phyloP scores from a whole-genome alignment of 2,113 vertebrate genomes.

The Rhinolophus ferrumequinum region DNA sequence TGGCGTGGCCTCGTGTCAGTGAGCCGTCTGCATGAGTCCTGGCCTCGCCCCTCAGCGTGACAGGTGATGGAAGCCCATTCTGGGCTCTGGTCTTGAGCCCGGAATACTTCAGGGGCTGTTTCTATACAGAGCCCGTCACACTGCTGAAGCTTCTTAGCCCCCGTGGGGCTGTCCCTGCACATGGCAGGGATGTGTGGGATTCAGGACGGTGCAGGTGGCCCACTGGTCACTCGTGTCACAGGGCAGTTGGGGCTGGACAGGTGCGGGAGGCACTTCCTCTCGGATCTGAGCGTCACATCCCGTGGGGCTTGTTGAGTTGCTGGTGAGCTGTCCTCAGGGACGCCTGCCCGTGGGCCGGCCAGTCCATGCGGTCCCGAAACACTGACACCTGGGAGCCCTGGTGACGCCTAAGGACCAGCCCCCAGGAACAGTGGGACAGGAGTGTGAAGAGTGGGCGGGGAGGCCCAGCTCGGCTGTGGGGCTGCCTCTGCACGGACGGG shows the following conservation, averaged over 20 bases:
- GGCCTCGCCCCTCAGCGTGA: background rate
- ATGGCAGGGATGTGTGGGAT: background rate
- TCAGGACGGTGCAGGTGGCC: rapidly evolving
- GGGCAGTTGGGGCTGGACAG: background rate
- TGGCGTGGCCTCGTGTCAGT: background rate
- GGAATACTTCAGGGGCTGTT: background rate
- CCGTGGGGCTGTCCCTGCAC: rapidly evolving
- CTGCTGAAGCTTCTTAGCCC: background rate
- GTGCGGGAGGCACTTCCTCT: too few relatives aligned
- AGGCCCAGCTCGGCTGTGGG: too few relatives aligned
- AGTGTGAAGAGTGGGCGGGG: too few relatives aligned
- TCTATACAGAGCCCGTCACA: rapidly evolving
- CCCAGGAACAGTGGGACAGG: too few relatives aligned
- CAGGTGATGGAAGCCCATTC: rapidly evolving
- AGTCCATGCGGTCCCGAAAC: too few relatives aligned
- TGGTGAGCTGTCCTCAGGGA: too few relatives aligned
- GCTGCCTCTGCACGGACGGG: too few relatives aligned
- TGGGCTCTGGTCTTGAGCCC: background rate
- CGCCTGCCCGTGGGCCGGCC: too few relatives aligned
- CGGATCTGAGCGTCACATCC: too few relatives aligned
- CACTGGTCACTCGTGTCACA: background rate
- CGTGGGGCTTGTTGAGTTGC: too few relatives aligned
- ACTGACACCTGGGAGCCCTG: too few relatives aligned
- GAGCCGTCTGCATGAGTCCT: background rate
- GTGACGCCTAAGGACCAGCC: too few relatives aligned